Evolutionary conservation across 2,888 invertebrate genomes (phyloP), one percentile per base, ranked within the genome.

Genomic region (Caenorhabditis sp.): DNA sequence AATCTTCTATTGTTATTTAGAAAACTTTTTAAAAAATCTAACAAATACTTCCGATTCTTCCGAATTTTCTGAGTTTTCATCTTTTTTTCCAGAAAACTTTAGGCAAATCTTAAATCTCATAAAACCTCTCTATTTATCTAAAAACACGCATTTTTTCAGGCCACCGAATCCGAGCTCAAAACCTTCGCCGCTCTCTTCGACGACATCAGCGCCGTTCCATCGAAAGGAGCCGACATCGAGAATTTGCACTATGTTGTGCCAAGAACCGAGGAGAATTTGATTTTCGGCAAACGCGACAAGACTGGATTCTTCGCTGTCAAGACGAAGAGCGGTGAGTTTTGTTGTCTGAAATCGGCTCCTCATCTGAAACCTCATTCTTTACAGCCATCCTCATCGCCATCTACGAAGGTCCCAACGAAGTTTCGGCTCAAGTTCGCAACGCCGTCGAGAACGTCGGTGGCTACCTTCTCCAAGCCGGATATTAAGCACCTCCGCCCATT

Each of bases 211-310:
- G 58, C 38, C 26, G 77, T 73, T 23, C 84, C 84, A 26, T 17
- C 72, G 20, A 67, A 70, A n/a, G 85, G 85, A 63, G 79, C 78
- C 58, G 85, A 85, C 59, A 75, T 85, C 21, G 85, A 81, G 75
- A 73, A 83, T 23, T 56, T 83, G 25, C 87, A 87, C 76, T 87
- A 87, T 79, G 82, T 87, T 36, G 87, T 87, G 52, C 87, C 87
- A 23, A 76, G 84, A 50, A 73, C 78, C 58, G 87, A 87, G 59
- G 85, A 86, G 53, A 81, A 80, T 63, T 78, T 87, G 59, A 84
- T 87, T 67, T 87, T 87, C 71, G 87, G 87, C 58, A 87, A 87
- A 78, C 77, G 80, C 62, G 84, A 80, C 43, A 83, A 83, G 66
- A 77, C 80, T 50, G 87, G 87, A 49, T 83, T 87, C 70, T 85